phyloP scores from a whole-genome alignment of 2,113 vertebrate species.

The Anseranas semipalmata region DNA sequence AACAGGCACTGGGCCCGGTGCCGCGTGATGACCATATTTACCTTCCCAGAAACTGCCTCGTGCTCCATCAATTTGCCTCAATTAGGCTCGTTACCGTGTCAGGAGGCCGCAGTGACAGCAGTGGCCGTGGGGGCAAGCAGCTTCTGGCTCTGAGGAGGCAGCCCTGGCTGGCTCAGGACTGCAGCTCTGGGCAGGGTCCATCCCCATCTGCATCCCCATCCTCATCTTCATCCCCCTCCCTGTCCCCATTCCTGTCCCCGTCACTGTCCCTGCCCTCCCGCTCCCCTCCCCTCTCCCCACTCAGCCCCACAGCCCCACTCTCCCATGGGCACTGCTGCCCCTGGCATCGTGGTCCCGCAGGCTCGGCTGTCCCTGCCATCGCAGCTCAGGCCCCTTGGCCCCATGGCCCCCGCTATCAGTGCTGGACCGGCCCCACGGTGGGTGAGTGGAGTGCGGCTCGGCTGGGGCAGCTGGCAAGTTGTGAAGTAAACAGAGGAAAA shows the following conservation, averaged over 20 bases:
- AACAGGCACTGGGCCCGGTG: background rate
- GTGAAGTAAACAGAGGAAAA: conserved; percentile 53
- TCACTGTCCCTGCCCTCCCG: background rate
- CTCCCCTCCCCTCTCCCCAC: accelerated
- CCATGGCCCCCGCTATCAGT: accelerated
- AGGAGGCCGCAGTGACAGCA: conserved; percentile 22
- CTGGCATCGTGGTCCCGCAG: accelerated
- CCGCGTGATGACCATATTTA: conserved; percentile 26
- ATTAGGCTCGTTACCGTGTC: conserved; percentile 45
- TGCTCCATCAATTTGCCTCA: conserved; percentile 64
- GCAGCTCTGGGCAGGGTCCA: background rate
- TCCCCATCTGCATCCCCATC: background rate
- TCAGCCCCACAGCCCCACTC: background rate
- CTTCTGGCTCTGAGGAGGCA: background rate
- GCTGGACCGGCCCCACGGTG: accelerated
- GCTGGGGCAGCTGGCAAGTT: background rate
- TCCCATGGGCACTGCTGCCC: background rate
- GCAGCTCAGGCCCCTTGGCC: too few species aligned
- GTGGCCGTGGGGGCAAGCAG: background rate
- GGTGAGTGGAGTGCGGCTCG: background rate
- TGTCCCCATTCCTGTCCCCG: background rate
- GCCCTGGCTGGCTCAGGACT: accelerated
- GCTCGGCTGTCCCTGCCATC: accelerated
- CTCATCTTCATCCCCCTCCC: background rate
- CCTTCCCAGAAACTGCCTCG: conserved; percentile 57